Conservation (phyloP, 2,888 invertebrate genomes). For the Sycophila texana region DNA sequence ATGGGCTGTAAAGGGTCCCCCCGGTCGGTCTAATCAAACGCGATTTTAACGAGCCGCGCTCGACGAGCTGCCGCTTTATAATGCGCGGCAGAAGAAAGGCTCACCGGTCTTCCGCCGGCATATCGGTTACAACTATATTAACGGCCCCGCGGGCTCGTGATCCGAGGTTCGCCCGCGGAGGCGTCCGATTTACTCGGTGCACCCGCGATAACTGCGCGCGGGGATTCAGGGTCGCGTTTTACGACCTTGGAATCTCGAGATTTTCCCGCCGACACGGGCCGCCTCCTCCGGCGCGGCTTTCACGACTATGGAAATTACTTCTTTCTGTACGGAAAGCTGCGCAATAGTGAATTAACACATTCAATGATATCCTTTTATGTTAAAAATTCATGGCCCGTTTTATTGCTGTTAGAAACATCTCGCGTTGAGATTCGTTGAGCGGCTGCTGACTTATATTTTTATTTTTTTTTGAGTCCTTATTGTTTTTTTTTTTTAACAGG, state of each 20-base stretch:
- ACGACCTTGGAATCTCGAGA: conserved; percentile 37
- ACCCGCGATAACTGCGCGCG: neutral
- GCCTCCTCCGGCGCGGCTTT: neutral
- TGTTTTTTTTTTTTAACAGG: too few species aligned
- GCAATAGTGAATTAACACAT: too few species aligned
- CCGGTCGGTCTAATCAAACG: conserved; percentile 62
- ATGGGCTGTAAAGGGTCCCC: conserved; percentile 61
- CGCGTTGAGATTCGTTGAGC: too few species aligned
- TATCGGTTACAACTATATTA: conserved; percentile 44
- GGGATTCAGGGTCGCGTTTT: conserved; percentile 14
- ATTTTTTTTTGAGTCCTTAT: too few species aligned
- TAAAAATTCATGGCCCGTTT: too few species aligned
- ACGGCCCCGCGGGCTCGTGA: neutral
- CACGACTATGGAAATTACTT: conserved; percentile 8
- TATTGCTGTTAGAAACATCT: too few species aligned
- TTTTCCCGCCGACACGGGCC: neutral
- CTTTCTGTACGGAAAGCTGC: too few species aligned
- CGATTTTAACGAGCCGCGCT: conserved; percentile 62
- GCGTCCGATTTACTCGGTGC: conserved; percentile 4
- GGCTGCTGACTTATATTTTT: too few species aligned
- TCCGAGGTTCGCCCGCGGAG: neutral
- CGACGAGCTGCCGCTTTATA: conserved; percentile 36
- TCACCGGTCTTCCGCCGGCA: conserved; percentile 23
- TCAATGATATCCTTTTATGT: too few species aligned
- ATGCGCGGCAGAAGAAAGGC: conserved; percentile 5